These are phyloP conservation scores for Neopelma chrysocephalum DNA, from an alignment of 2,797 vertebrate genomes.

Conservation along the genomic window DNA sequence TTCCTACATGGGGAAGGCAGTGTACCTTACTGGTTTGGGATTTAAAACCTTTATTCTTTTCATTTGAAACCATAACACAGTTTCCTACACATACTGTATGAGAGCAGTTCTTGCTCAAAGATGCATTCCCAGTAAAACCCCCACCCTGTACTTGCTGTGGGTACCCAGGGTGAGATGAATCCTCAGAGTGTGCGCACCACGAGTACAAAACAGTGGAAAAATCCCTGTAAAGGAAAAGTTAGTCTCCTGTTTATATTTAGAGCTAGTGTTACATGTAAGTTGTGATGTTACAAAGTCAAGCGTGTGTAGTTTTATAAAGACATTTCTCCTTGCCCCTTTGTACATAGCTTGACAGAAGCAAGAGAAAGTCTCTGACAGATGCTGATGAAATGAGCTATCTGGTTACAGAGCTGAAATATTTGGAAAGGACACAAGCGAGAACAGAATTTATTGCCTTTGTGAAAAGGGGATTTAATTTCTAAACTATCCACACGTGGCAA, in stretches of 20 bases:
- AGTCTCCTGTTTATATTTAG: conserved; percentile 1
- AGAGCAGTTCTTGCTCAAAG: neutral
- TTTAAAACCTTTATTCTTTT: neutral
- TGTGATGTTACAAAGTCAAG: conserved; percentile 17
- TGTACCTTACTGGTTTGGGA: neutral
- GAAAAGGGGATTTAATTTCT: conserved; percentile 61
- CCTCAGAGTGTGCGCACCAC: rapidly evolving
- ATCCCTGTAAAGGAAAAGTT: neutral
- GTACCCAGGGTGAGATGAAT: neutral
- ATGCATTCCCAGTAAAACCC: neutral
- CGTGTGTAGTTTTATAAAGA: neutral
- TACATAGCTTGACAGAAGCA: conserved; percentile 16
- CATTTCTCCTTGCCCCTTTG: conserved; percentile 34
- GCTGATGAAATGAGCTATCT: conserved; percentile 43
- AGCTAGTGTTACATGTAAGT: neutral
- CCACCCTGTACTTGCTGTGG: neutral
- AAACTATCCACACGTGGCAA: conserved; percentile 38
- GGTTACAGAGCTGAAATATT: conserved; percentile 52
- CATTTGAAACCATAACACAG: neutral
- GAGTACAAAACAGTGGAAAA: neutral
- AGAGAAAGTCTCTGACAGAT: conserved; percentile 25
- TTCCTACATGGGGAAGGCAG: neutral
- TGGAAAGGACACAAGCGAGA: conserved; percentile 55
- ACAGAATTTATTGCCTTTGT: conserved; percentile 53
- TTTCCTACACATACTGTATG: rapidly evolving